A percentile compares a stretch with the other conserved stretches of the same genome.
phyloP scores from a whole-genome alignment of 2,888 invertebrate genomes.

The Athrips mouffetella region DNA sequence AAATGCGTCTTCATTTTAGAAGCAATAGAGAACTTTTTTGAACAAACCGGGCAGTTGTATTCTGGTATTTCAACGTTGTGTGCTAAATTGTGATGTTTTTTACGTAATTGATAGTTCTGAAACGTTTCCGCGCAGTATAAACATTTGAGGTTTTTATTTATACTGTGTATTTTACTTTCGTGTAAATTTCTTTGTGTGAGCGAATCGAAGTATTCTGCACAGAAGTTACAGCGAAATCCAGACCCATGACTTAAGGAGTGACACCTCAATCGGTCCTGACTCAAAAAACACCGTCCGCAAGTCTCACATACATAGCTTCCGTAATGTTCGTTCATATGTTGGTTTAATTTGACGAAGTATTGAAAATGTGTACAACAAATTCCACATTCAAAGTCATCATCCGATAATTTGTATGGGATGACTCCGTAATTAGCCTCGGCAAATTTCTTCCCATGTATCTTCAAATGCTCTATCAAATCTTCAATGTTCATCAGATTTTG shows the following conservation, averaged over 20 bases:
- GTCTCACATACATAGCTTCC: constrained; percentile 59
- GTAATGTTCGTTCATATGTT: constrained; percentile 67
- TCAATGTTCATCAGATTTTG: constrained; percentile 33
- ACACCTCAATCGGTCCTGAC: constrained; percentile 53
- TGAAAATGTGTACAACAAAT: constrained; percentile 51
- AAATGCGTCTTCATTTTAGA: constrained; percentile 59
- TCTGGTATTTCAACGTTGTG: constrained; percentile 48
- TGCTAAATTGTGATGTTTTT: constrained; percentile 42
- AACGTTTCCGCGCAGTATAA: constrained; percentile 54
- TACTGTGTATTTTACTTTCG: constrained; percentile 47
- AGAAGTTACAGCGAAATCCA: constrained; percentile 48
- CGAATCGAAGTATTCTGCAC: constrained; percentile 50
- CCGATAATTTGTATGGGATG: constrained; percentile 52
- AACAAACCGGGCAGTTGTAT: constrained; percentile 54
- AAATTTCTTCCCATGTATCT: constrained; percentile 42
- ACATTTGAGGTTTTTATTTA: constrained; percentile 48
- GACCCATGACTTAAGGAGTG: constrained; percentile 52
- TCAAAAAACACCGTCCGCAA: constrained; percentile 64
- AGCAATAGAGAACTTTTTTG: constrained; percentile 49
- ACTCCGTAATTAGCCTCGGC: constrained; percentile 47
- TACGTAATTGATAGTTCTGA: constrained; percentile 47
- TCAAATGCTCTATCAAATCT: constrained; percentile 45
- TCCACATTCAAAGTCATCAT: constrained; percentile 47
- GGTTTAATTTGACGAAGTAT: constrained; percentile 63
- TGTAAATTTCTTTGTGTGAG: constrained; percentile 49